Conservation (phyloP, 2,888 invertebrate genomes). For the Sinodicranocentrus sp. region DNA sequence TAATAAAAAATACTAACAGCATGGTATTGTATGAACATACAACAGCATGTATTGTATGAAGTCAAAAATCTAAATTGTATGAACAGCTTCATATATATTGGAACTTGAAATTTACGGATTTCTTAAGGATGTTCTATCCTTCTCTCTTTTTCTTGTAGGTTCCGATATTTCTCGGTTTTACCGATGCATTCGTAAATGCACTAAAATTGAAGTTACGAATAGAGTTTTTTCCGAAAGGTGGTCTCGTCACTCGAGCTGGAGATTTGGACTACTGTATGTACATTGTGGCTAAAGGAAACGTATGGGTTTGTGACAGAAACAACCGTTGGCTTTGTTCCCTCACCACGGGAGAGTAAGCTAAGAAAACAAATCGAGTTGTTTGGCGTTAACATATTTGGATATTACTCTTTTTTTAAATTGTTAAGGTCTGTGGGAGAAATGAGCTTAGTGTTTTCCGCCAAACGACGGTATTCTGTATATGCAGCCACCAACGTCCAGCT, state of each 20-base stretch:
- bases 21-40: too few relatives aligned
- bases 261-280: constrained; percentile 72
- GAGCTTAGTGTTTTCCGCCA: constrained; percentile 68
- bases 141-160: too few relatives aligned
- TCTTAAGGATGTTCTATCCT: too few relatives aligned
- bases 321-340: constrained; percentile 67
- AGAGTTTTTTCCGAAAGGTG: constrained; percentile 66
- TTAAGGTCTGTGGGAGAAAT: constrained; percentile 71
- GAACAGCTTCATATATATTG: not conserved
- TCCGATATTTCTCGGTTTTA: constrained; percentile 70
- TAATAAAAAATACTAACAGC: too few relatives aligned
- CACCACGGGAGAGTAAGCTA: constrained; percentile 67
- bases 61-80: not conserved
- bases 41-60: too few relatives aligned
- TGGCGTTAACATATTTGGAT: not conserved
- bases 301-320: constrained; percentile 69
- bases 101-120: too few relatives aligned
- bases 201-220: constrained; percentile 62
- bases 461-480: constrained; percentile 65
- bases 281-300: constrained; percentile 68
- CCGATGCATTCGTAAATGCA: constrained; percentile 63
- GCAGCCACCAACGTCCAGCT: constrained; percentile 71
- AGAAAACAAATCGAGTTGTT: too few relatives aligned
- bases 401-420: too few relatives aligned
- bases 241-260: constrained; percentile 60